Conservation (phyloP, 2,113 vertebrate genomes). For the Otis tarda region DNA sequence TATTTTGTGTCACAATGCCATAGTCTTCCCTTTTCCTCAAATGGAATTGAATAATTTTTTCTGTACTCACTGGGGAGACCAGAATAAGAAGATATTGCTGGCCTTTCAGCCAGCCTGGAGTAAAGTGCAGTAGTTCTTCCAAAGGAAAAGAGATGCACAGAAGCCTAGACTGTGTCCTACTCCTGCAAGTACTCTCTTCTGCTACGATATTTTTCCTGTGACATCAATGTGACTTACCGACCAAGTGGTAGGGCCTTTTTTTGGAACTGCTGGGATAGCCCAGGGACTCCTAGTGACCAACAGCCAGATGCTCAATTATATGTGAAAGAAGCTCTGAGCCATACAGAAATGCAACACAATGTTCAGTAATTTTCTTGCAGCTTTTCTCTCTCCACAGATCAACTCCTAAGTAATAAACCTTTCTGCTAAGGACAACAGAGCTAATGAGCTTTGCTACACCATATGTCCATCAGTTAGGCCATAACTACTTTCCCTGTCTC, state of each 20-base stretch:
- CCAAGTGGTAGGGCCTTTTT: not conserved
- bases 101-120: not conserved
- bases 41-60: not conserved
- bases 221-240: not conserved
- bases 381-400: not conserved
- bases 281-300: not conserved
- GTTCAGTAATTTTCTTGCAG: not conserved
- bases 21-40: not conserved
- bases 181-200: not conserved
- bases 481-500: not conserved
- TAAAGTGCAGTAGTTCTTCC: not conserved
- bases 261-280: not conserved
- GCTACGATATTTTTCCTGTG: not conserved
- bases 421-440: not conserved
- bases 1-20: not conserved
- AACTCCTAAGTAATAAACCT: not conserved
- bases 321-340: not conserved
- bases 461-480: not conserved
- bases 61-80: not conserved
- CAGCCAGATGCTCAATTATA: not conserved
- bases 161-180: not conserved
- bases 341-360: not conserved
- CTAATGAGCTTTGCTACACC: not conserved
- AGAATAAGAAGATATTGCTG: not conserved
- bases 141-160: not conserved